Percentiles rank a stretch among this genome's conserved stretches.
These are phyloP conservation scores for Liasis olivaceus DNA, from an alignment of 2,797 vertebrate genomes.

Conservation along the genomic window DNA sequence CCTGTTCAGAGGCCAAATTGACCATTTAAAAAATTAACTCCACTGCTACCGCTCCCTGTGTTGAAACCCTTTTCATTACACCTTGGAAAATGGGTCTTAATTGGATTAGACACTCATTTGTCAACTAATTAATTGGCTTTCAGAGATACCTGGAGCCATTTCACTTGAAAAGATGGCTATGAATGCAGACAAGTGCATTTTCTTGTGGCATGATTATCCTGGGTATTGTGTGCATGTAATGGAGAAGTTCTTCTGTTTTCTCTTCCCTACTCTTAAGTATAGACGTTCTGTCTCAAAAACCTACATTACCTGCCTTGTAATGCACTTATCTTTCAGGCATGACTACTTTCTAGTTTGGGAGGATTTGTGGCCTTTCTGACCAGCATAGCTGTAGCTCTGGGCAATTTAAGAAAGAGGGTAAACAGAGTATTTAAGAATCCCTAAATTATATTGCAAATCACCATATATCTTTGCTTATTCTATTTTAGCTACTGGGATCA, in stretches of 20 bases:
- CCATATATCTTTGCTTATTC: background rate
- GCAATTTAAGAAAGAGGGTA: background rate
- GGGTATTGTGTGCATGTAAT: background rate
- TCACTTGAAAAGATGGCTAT: constrained; percentile 24
- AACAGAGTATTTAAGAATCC: background rate
- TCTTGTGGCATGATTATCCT: background rate
- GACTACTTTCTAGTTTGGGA: background rate
- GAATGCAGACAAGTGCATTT: constrained; percentile 27
- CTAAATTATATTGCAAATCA: background rate
- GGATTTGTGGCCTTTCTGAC: background rate
- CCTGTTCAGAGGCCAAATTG: constrained; percentile 29
- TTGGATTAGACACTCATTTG: constrained; percentile 40
- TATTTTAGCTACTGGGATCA: background rate
- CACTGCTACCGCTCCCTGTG: background rate
- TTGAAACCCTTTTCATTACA: constrained; percentile 33
- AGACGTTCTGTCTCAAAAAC: background rate
- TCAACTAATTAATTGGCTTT: constrained; percentile 42
- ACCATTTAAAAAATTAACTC: constrained; percentile 33
- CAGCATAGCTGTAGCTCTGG: background rate
- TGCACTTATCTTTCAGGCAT: background rate
- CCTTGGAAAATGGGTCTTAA: constrained; percentile 37
- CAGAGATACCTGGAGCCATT: constrained; percentile 35
- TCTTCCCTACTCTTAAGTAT: background rate
- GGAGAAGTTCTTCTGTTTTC: background rate
- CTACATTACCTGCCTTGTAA: background rate